Base-by-base conservation (phyloP, 2,888 invertebrate genomes). In the Conus canariensis region DNA sequence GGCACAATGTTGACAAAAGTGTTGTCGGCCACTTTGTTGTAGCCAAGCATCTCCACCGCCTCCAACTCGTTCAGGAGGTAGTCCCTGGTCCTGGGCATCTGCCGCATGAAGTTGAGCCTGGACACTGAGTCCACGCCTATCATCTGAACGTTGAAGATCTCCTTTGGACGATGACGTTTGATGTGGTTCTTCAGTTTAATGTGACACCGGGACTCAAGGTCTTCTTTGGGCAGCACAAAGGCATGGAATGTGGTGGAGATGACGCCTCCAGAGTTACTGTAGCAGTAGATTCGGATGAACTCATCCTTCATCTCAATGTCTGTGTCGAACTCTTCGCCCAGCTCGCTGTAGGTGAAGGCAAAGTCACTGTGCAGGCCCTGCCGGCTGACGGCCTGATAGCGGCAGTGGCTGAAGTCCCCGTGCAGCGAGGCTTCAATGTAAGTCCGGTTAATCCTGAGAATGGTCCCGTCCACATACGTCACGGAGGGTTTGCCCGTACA, bases 21-120 rank as follows among this genome's bases (percentile, higher is more conserved):
- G 96, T 99, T 99, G 96, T 99, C 99, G 6, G 97, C 99, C 60
- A 99, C 98, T 97, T 99, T 99, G 16, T 98, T 98, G 96, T 98
- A 99, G 9, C 99, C 99, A 93, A 98, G 96, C 95, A 99, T 97
- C 95, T 98, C 98, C 88, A 98, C 97, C 77, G 98, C 97, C 22
- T 97, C 97, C 91, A 98, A 96, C 45, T 97, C 97, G 25, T 97
- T 96, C 90, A 97, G 96, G 88, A 98, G 96, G 93, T 97, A 97
- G 4, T 97, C 95, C 8, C 94, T 93, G 89, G 94, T 98, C 94
- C 97, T 97, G 0, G 98, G 98, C 98, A 99, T 98, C 94, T 98
- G 98, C 85, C 99, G 97, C 92, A 98, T 97, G 93, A 98, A 98
- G 96, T 98, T 98, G 92, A 98, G 96, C 93, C 98, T 97, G 0